Percentiles rank a stretch among this genome's conserved stretches.
Conservation (phyloP, 2,888 invertebrate species). For the Sarcophaga subvicina region DNA sequence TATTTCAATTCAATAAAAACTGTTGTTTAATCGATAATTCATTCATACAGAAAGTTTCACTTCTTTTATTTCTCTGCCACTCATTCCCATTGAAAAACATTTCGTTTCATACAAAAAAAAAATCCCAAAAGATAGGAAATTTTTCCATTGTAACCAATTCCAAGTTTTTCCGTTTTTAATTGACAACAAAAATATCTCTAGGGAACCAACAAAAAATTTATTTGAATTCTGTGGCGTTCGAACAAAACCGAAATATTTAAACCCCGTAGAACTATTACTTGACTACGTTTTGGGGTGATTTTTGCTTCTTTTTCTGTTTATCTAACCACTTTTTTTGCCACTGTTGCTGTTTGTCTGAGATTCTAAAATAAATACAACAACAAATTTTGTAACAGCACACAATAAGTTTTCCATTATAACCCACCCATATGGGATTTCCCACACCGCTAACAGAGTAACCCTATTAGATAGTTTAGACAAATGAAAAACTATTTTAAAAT, state of each 20-base stretch:
- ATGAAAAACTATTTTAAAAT: background rate
- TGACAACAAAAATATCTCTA: conserved; percentile 61
- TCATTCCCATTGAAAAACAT: conserved; percentile 16
- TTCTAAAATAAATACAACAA: conserved; percentile 19
- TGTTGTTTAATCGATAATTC: conserved; percentile 52
- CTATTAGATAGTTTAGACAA: background rate
- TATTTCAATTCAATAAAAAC: conserved; percentile 2
- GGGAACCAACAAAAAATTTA: conserved; percentile 56
- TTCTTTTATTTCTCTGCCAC: conserved; percentile 2
- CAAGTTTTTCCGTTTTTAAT: conserved; percentile 46
- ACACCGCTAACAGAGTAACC: background rate
- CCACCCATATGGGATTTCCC: conserved; percentile 37
- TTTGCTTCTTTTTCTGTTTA: background rate
- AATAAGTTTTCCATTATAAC: conserved; percentile 16
- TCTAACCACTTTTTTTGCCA: background rate
- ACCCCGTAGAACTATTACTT: conserved; percentile 25
- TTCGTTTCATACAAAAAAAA: background rate
- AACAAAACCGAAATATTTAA: conserved; percentile 6
- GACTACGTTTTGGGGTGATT: conserved; percentile 35
- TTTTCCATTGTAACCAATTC: background rate
- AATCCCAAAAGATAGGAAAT: background rate
- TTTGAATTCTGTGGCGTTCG: conserved; percentile 32
- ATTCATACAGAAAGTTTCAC: background rate
- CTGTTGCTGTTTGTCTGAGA: conserved; percentile 20
- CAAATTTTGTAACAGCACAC: conserved; percentile 12